Percentiles rank a stretch among this genome's conserved stretches.
These are phyloP conservation scores for Papilio aristodemus DNA, from an alignment of 1,140 invertebrate genomes.

Conservation along the genomic window DNA sequence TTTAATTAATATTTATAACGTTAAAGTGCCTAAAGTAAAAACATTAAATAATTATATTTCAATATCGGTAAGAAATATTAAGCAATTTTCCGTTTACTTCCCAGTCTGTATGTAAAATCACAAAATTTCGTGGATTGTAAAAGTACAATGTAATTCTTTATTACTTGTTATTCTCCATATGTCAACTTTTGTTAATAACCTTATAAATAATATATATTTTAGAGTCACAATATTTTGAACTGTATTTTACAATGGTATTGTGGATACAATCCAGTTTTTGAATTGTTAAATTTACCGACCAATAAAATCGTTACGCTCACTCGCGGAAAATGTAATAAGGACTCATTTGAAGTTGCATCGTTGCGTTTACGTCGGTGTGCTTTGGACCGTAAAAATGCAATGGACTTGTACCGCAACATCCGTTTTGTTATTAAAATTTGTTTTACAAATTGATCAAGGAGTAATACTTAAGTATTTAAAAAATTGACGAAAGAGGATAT, in stretches of 20 bases:
- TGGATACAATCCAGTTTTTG: background rate
- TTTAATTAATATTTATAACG: too few relatives aligned
- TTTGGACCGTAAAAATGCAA: background rate
- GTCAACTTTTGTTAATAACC: background rate
- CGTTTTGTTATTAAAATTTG: background rate
- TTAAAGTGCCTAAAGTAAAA: too few relatives aligned
- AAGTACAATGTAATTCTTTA: too few relatives aligned
- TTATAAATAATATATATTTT: background rate
- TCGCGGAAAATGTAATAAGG: slow-evolving; percentile 1
- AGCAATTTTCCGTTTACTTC: too few relatives aligned
- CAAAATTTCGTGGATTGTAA: too few relatives aligned
- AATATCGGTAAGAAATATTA: too few relatives aligned
- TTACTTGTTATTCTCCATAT: too few relatives aligned
- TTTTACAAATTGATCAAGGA: background rate
- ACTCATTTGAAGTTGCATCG: background rate
- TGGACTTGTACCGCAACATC: background rate
- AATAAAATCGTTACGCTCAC: background rate
- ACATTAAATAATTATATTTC: too few relatives aligned
- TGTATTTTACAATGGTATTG: background rate
- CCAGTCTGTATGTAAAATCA: too few relatives aligned
- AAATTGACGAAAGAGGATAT: background rate
- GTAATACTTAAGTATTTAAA: background rate
- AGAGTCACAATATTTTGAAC: background rate
- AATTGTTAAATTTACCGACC: background rate
- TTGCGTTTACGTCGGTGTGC: background rate